Evolutionary conservation across 2,797 vertebrate genomes (phyloP).

Genomic region (Aplochiton taeniatus): DNA sequence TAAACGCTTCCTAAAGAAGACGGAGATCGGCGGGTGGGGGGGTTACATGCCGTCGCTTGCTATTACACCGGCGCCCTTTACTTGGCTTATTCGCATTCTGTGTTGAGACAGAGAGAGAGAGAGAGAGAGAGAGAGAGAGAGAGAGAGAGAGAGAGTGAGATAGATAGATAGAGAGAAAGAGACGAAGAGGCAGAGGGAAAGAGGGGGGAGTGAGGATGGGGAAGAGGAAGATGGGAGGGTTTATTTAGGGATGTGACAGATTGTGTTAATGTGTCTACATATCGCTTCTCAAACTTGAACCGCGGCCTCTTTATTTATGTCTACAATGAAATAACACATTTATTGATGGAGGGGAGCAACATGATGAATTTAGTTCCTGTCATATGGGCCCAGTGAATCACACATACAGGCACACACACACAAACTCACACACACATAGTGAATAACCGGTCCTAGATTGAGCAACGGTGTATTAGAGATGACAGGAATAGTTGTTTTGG

Average conservation of each 20-base stretch:
- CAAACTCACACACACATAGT: too few relatives aligned
- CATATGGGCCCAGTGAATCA: conserved; percentile 7
- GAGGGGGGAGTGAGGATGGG: background rate
- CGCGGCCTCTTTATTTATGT: conserved; percentile 54
- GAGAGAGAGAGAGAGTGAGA: conserved; percentile 36
- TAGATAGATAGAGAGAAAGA: conserved; percentile 9
- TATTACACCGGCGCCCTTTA: background rate
- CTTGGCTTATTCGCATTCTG: background rate
- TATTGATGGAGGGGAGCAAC: conserved; percentile 35
- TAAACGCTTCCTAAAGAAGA: conserved; percentile 62
- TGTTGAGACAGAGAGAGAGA: conserved; percentile 44
- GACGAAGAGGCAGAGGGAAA: conserved; percentile 36
- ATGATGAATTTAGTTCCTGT: conserved; percentile 12
- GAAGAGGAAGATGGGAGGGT: conserved; percentile 26
- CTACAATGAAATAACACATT: conserved; percentile 46
- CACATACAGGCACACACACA: too few relatives aligned
- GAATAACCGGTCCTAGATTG: background rate
- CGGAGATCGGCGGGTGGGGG: conserved; percentile 9
- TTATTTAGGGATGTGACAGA: conserved; percentile 65
- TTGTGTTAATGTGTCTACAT: conserved; percentile 63
- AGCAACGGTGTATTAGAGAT: background rate
- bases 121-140: conserved; percentile 10
- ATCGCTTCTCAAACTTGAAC: conserved; percentile 51
- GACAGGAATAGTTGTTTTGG: conserved; percentile 4
- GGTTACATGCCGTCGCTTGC: background rate